Base-by-base conservation (phyloP, 30 jellyfish, hydroid and myxozoan genomes). In the Pelagia noctiluca region DNA sequence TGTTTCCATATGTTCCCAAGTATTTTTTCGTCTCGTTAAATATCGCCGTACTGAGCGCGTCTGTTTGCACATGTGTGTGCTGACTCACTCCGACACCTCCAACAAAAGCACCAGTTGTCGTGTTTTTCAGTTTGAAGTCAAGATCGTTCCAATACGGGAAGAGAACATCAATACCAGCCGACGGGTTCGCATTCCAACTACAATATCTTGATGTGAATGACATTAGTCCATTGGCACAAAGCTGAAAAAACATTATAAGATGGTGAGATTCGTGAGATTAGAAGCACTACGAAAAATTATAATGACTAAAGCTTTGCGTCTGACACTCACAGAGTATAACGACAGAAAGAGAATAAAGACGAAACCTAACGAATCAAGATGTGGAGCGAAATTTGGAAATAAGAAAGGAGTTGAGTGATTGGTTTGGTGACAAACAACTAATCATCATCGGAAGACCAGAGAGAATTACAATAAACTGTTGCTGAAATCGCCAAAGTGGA, bases 141-240 rank as follows among this genome's bases (percentile, higher is more conserved):
- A 72, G 21, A 25, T 72, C 84, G 32, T 46, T 34, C 84, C 84
- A 72, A 72, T 1, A 72, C 30, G 72, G 57, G 23, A 53, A 50
- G 1, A 48, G 71, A 13, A 72, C 3, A 46, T 72, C 84, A 72
- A 1, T 52, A 10, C 72, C 72, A n/a, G 31, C 13, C 19, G 12
- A 52, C 19, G 50, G 50, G 13, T 47, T 50, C 26, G 84, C 71
- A 35, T 72, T 72, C 84, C 84, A 72, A 24, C 29, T 35, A 34
- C 84, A 72, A 35, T 22, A 47, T 28, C 52, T n/a, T 22, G 48
- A 46, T n/a, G 10, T 21, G 50, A 72, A 72, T 26, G 71, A 46
- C 57, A 72, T 22, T 48, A 46, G 50, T 47, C 84, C 84, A 35
- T 72, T 72, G 3, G 84, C 48, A 32, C 84, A 72, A 32, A 53